These are phyloP conservation scores for Drosophila novamexicana DNA, from an alignment of 1,140 invertebrate genomes.

Conservation along the genomic window DNA sequence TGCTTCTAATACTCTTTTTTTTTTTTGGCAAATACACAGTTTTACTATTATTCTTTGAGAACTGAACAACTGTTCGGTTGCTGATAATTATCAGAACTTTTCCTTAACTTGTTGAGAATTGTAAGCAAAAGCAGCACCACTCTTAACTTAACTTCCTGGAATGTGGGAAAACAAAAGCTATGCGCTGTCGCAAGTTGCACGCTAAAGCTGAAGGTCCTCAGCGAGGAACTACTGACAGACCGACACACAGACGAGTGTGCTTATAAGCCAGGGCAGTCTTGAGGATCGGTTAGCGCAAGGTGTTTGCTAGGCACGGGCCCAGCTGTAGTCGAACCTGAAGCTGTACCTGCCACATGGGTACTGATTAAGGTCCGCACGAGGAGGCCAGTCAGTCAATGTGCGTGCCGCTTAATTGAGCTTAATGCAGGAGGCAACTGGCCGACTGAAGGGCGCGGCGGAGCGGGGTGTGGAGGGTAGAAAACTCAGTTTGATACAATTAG, in stretches of 20 bases:
- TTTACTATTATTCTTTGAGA: too few species aligned
- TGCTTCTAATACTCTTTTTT: too few species aligned
- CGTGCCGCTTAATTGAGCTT: conserved; percentile 49
- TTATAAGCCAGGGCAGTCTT: not conserved
- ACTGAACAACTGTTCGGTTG: too few species aligned
- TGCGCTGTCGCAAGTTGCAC: too few species aligned
- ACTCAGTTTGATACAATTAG: conserved; percentile 38
- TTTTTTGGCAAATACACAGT: too few species aligned
- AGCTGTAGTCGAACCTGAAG: conserved; percentile 1
- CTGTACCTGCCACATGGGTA: conserved; percentile 19
- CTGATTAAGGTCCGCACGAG: conserved; percentile 33
- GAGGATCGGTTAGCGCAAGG: conserved; percentile 38
- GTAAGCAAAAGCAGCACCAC: too few species aligned
- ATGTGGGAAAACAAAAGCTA: too few species aligned
- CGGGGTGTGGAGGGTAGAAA: not conserved
- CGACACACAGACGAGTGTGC: too few species aligned
- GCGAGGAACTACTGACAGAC: too few species aligned
- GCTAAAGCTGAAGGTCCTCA: not conserved
- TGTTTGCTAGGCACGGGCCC: conserved; percentile 58
- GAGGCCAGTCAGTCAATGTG: conserved; percentile 20
- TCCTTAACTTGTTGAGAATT: too few species aligned
- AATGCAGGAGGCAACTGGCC: conserved; percentile 13
- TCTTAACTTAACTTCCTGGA: too few species aligned
- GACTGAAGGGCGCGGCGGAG: not conserved
- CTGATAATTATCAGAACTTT: too few species aligned